Base-by-base conservation (phyloP, 1,140 invertebrate species). In the Antheraea pernyi region DNA sequence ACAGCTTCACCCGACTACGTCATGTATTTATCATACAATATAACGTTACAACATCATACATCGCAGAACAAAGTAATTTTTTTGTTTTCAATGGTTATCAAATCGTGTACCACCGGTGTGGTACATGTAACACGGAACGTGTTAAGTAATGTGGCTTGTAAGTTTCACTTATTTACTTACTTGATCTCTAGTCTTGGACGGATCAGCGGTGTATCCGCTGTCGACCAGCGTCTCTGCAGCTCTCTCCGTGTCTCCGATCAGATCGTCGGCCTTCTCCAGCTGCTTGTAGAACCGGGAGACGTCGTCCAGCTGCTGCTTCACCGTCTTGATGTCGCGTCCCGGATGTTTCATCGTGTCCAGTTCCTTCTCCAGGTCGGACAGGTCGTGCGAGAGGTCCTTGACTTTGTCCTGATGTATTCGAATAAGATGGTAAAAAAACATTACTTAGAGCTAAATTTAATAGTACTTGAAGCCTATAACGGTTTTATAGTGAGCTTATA, bases 261-360 rank as follows among this genome's bases (percentile, higher is more conserved):
- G 94, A 75, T 96, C 94, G 18, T 94, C 94, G 13, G 96, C 93
- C 11, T 94, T 94, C 72, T 94, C 95, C 68, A 97, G 82, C 76
- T 95, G 96, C 60, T 93, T 94, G 59, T 96, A 93, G 74, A 97
- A 94, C 62, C 94, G 94, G 30, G 92, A 93, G 0, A 97, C 93
- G 74, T 99, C 97, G 59, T 98, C 96, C 19, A 98, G 94, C 88
- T 99, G 98, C n/a, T 89, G 92, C 42, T 96, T 94, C 0, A 99
- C 96, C 0, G 95, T 95, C 81, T 97, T 97, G 19, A 98, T 94
- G 82, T 99, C 98, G 19, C 98, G 94, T 7, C 95, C 97, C 0
- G 98, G 95, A 0, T 98, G 95, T 79, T 96, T 96, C 94, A 98
- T 96, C 4, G 92, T 91, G 80, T 98, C 97, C 9, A 99, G 89